Conservation (phyloP, 1,140 invertebrate genomes). For the Euura lappo region DNA sequence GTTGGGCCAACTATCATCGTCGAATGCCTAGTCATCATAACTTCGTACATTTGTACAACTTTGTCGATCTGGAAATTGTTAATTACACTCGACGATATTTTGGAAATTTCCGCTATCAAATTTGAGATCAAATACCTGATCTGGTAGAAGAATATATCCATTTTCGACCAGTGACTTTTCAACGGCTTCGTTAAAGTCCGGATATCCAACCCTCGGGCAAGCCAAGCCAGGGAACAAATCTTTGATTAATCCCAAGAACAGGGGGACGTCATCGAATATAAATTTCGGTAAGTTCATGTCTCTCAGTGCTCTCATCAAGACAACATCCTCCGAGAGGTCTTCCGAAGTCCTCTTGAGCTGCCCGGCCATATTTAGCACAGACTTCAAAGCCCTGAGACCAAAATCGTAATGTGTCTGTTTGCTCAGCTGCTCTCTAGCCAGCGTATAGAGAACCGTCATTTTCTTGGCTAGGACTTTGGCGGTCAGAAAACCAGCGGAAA, state of each 20-base stretch:
- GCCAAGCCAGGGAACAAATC: constrained; percentile 90
- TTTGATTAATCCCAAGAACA: constrained; percentile 86
- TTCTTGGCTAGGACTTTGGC: constrained; percentile 91
- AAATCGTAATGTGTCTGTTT: constrained; percentile 95
- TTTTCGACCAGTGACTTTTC: constrained; percentile 70
- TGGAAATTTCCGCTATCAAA: constrained; percentile 6
- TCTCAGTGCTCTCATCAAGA: constrained; percentile 85
- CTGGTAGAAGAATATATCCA: constrained; percentile 74
- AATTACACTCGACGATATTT: not conserved
- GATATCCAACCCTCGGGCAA: constrained; percentile 83
- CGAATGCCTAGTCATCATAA: constrained; percentile 91
- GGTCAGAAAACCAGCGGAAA: constrained; percentile 87
- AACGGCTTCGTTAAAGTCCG: constrained; percentile 82
- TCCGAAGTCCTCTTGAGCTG: constrained; percentile 79
- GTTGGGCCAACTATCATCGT: constrained; percentile 92
- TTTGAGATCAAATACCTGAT: constrained; percentile 70
- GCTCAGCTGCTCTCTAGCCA: constrained; percentile 85
- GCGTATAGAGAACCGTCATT: constrained; percentile 87
- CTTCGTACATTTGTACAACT: constrained; percentile 90
- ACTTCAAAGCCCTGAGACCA: constrained; percentile 87
- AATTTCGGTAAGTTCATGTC: constrained; percentile 95
- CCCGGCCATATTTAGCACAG: constrained; percentile 88
- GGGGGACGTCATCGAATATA: constrained; percentile 86
- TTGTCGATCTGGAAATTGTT: constrained; percentile 73
- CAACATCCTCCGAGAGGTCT: constrained; percentile 81